Evolutionary conservation across 2,888 invertebrate species (phyloP).

Genomic region (Pheosia gnoma): DNA sequence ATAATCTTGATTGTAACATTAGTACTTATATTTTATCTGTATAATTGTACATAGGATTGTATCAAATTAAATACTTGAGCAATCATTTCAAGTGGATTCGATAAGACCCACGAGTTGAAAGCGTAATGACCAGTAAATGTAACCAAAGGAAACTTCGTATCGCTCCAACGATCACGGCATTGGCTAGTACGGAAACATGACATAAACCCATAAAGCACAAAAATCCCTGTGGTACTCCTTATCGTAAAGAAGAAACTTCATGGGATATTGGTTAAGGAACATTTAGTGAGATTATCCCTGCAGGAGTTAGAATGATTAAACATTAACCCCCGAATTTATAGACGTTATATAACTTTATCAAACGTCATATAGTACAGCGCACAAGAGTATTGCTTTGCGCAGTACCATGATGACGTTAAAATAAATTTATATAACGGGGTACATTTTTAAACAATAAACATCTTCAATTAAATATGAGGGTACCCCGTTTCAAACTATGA

Average conservation of each 20-base stretch:
- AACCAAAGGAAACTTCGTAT: slow-evolving; percentile 53
- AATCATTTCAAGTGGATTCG: slow-evolving; percentile 30
- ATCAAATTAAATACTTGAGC: slow-evolving; percentile 9
- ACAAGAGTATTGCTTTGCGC: too few species aligned
- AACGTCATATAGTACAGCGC: too few species aligned
- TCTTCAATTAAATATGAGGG: not conserved
- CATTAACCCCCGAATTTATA: slow-evolving; percentile 5
- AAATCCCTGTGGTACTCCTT: slow-evolving; percentile 18
- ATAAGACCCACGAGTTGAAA: slow-evolving; percentile 53
- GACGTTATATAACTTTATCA: too few species aligned
- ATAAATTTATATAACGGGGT: too few species aligned
- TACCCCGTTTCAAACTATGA: too few species aligned
- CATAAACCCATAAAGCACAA: slow-evolving; percentile 39
- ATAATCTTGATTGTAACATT: slow-evolving; percentile 21
- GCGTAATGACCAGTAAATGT: slow-evolving; percentile 55
- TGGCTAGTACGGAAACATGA: slow-evolving; percentile 44
- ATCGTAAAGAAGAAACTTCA: not conserved
- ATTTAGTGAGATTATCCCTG: slow-evolving; percentile 26
- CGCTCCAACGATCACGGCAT: slow-evolving; percentile 57
- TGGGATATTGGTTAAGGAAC: slow-evolving; percentile 10
- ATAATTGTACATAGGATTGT: slow-evolving; percentile 9
- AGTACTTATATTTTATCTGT: slow-evolving; percentile 10
- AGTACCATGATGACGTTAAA: too few species aligned
- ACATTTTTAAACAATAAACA: slow-evolving; percentile 38
- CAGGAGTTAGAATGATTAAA: slow-evolving; percentile 21